phyloP scores from a whole-genome alignment of 64 coral and sea anemone genomes.

The Actinia tenebrosa region DNA sequence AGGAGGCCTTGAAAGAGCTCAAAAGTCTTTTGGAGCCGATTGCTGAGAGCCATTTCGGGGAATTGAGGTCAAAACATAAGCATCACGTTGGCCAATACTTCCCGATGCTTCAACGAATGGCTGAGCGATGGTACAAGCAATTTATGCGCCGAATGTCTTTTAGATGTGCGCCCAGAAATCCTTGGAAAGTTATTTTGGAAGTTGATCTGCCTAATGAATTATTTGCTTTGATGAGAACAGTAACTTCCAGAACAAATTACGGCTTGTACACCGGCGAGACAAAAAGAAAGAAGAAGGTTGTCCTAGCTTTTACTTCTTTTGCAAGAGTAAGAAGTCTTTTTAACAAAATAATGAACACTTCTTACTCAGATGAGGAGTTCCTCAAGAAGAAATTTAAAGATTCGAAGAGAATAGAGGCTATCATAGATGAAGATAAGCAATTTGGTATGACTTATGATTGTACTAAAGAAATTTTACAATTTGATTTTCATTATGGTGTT shows the following conservation, averaged over 20 bases:
- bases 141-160: slow-evolving; percentile 29
- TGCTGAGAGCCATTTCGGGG: slow-evolving; percentile 25
- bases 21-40: slow-evolving; percentile 15
- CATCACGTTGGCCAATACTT: slow-evolving; percentile 32
- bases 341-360: slow-evolving; percentile 27
- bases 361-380: neutral
- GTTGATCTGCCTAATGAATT: slow-evolving; percentile 21
- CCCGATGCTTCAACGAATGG: slow-evolving; percentile 28
- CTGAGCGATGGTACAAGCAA: slow-evolving; percentile 30
- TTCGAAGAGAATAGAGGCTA: slow-evolving; percentile 44
- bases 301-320: slow-evolving; percentile 28
- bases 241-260: slow-evolving; percentile 5
- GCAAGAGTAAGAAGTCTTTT: slow-evolving; percentile 38
- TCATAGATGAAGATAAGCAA: slow-evolving; percentile 46
- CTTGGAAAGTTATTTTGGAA: slow-evolving; percentile 39
- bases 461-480: slow-evolving; percentile 29
- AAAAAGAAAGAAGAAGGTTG: slow-evolving; percentile 16
- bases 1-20: slow-evolving; percentile 38
- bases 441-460: slow-evolving; percentile 46
- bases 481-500: slow-evolving; percentile 50
- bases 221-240: slow-evolving; percentile 14
- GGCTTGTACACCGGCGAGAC: slow-evolving; percentile 13
- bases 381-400: slow-evolving; percentile 27
- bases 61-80: neutral
- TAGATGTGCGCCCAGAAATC: slow-evolving; percentile 13